Conservation (phyloP, 2,797 vertebrate genomes). For the Lepidocolaptes lacrymiger region DNA sequence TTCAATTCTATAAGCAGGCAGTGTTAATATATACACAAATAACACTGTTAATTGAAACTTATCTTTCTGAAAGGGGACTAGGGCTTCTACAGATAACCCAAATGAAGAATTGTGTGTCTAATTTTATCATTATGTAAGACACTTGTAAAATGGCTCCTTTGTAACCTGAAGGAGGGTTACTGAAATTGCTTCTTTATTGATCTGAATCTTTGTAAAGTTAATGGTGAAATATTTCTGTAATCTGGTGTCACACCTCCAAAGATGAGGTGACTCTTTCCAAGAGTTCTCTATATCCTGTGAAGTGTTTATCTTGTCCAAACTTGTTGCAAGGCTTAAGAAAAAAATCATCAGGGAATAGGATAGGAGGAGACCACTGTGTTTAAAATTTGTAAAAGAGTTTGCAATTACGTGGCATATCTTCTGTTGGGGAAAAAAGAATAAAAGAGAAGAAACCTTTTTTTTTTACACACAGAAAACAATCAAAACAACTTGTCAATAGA, state of each 20-base stretch:
- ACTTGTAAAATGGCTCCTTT: background rate
- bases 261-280: background rate
- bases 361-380: background rate
- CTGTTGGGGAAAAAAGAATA: background rate
- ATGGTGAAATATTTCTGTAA: conserved; percentile 37
- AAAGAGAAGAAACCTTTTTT: background rate
- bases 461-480: background rate
- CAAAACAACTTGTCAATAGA: background rate
- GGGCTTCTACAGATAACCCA: conserved; percentile 14
- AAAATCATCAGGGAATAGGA: background rate
- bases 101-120: background rate
- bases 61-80: conserved; percentile 17
- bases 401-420: background rate
- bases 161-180: background rate
- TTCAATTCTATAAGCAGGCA: conserved; percentile 39
- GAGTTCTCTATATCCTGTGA: background rate
- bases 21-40: background rate
- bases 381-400: background rate
- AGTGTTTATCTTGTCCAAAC: conserved; percentile 7
- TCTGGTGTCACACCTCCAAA: conserved; percentile 38
- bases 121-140: conserved; percentile 40
- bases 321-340: background rate
- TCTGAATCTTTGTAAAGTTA: conserved; percentile 18
- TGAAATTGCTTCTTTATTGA: conserved; percentile 2
- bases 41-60: conserved; percentile 62